Base-by-base conservation (phyloP, 2,113 vertebrate species). In the Nerophis lumbriciformis region DNA sequence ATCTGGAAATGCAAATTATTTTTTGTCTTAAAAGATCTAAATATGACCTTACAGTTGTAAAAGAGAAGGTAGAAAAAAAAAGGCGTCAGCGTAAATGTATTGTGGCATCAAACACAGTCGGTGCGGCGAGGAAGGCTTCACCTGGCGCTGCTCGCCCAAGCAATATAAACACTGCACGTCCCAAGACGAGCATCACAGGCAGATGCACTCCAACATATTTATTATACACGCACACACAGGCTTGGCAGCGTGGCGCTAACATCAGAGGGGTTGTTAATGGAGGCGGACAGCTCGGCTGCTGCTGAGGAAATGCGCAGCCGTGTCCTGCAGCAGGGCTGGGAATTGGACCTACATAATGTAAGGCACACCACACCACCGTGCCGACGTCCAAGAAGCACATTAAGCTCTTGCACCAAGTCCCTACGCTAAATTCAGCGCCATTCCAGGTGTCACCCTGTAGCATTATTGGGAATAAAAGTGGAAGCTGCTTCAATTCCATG, bases 381-480 rank as follows among this genome's bases (percentile, higher is more conserved):
- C 10, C 6, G 42, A 45, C 9, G 11, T 45, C 42, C 42, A 12
- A 45, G 42, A 45, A 45, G 42, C 42, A 11, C 42, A 45, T 45
- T 45, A 45, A 45, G 42, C 42, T 45, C 42, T 11, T 45, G 42
- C 42, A 5, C 42, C 42, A 45, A 45, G 15, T 51, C 49, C 49
- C 49, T 0, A 0, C 13, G 48, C 66, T 11, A 45, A 59, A 62
- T 83, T 28, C 28, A 28, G 28, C 28, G 28, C 28, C 28, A 28
- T 28, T 71, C 53, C 6, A 67, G 56, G 71, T 87, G 85, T 85
- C 81, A 82, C 67, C 81, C 81, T 76, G 75, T 66, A 64, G 76
- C 66, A 69, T 85, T 80, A 77, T 73, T 0, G 66, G 79, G 81
- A 85, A 65, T 77, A 76, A 83, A 73, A 62, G 75, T 66, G 12